Evolutionary conservation across 2,113 vertebrate genomes (phyloP).

Genomic region (Crypturellus undulatus): DNA sequence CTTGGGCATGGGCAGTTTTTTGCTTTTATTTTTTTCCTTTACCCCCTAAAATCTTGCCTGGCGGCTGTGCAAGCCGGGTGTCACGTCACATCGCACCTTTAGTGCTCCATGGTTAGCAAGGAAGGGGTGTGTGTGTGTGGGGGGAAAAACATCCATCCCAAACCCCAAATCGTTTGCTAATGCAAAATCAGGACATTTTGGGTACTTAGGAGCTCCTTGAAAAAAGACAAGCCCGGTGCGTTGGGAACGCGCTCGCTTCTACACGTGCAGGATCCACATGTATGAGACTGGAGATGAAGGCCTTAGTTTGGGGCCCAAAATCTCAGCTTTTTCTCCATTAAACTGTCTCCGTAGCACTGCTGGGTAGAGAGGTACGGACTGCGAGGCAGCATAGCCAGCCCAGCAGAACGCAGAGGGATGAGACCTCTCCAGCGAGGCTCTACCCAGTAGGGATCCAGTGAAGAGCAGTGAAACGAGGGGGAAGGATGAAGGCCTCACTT

Average conservation of each 20-base stretch:
- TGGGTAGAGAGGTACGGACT: background rate
- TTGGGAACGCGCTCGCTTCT: background rate
- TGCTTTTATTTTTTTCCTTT: no score
- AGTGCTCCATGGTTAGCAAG: background rate
- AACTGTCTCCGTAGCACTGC: background rate
- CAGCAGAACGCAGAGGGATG: slow-evolving; percentile 50
- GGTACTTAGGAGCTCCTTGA: background rate
- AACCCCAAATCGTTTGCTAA: background rate
- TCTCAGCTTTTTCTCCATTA: slow-evolving; percentile 7
- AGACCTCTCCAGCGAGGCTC: slow-evolving; percentile 26
- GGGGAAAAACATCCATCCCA: background rate
- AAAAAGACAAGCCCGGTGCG: background rate
- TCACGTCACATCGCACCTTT: background rate
- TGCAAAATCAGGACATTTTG: background rate
- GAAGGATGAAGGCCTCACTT: slow-evolving; percentile 70
- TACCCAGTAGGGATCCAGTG: background rate
- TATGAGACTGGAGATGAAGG: background rate
- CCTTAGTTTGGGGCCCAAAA: background rate
- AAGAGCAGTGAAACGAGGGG: slow-evolving; percentile 25
- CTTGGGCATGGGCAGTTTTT: slow-evolving; percentile 58
- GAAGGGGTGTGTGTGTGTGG: no score
- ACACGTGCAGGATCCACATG: background rate
- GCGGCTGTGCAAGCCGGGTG: background rate
- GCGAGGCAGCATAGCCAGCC: slow-evolving; percentile 41
- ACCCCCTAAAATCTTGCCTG: background rate